A percentile compares a stretch with the other conserved stretches of the same genome.
Conservation (phyloP, 2,888 invertebrate species). For the Lomographa bimaculata region DNA sequence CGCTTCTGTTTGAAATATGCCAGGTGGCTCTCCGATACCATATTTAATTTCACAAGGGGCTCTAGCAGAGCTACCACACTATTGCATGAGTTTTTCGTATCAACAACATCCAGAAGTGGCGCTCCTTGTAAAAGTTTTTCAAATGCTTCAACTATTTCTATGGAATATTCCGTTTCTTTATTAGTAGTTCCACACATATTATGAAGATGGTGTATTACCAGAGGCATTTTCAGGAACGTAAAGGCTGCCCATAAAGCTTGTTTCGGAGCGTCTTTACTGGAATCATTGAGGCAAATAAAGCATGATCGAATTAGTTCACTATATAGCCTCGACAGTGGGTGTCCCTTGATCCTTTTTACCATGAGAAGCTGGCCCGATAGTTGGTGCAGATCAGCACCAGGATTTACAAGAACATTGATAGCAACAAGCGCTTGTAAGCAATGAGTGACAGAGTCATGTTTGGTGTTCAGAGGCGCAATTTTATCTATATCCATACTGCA, state of each 20-base stretch:
- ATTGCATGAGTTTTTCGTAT: constrained; percentile 94
- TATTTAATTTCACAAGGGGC: constrained; percentile 90
- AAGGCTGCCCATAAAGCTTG: constrained; percentile 98
- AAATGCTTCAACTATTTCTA: constrained; percentile 92
- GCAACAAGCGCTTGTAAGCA: constrained; percentile 92
- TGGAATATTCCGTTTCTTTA: constrained; percentile 86
- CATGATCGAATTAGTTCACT: constrained; percentile 95
- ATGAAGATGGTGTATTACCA: constrained; percentile 89
- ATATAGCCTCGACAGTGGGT: constrained; percentile 91
- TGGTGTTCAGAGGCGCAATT: constrained; percentile 79
- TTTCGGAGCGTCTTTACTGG: constrained; percentile 89
- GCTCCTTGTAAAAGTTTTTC: constrained; percentile 93
- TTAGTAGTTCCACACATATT: constrained; percentile 80
- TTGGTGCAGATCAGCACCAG: constrained; percentile 91
- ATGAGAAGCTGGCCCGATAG: constrained; percentile 92
- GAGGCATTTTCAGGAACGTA: constrained; percentile 95
- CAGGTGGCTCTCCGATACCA: constrained; percentile 91
- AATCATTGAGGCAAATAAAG: constrained; percentile 94
- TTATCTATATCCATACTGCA: constrained; percentile 85
- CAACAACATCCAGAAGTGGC: constrained; percentile 93
- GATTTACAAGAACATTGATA: constrained; percentile 92
- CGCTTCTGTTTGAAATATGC: constrained; percentile 86
- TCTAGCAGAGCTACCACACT: constrained; percentile 92
- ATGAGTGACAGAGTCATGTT: constrained; percentile 87
- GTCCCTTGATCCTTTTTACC: constrained; percentile 93